Percentiles rank a stretch among this genome's conserved stretches.
phyloP scores from a whole-genome alignment of 2,888 invertebrate genomes.

The Lasioglossum pauxillum region DNA sequence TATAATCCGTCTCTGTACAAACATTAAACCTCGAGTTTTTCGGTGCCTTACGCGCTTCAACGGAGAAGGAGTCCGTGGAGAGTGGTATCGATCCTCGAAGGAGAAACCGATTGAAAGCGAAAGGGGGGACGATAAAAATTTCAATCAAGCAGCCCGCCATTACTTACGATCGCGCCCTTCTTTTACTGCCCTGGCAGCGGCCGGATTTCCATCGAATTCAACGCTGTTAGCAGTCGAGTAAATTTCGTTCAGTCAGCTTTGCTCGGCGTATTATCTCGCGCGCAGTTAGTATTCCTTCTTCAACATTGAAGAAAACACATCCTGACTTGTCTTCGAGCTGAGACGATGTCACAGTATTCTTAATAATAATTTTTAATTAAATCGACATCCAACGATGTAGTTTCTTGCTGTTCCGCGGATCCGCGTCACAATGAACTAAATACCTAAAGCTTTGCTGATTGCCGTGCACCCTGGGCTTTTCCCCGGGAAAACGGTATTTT shows the following conservation, averaged over 20 bases:
- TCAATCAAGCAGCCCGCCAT: constrained; percentile 53
- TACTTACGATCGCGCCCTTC: constrained; percentile 29
- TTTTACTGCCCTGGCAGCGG: constrained; percentile 47
- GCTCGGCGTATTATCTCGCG: background rate
- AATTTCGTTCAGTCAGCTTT: background rate
- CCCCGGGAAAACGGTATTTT: constrained; percentile 21
- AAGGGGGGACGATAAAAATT: constrained; percentile 65
- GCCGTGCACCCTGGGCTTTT: background rate
- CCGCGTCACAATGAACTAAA: background rate
- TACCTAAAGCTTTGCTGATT: background rate
- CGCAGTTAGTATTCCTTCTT: too few relatives aligned
- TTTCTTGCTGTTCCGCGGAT: too few relatives aligned
- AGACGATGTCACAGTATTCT: too few relatives aligned
- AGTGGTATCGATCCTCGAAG: constrained; percentile 44
- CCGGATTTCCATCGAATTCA: constrained; percentile 43
- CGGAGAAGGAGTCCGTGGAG: constrained; percentile 4
- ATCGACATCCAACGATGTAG: too few relatives aligned
- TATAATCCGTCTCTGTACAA: constrained; percentile 55
- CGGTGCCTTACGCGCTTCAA: background rate
- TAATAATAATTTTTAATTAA: too few relatives aligned
- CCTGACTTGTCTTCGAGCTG: too few relatives aligned
- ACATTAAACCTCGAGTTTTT: constrained; percentile 57
- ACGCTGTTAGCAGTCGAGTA: constrained; percentile 11
- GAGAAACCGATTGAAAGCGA: constrained; percentile 51
- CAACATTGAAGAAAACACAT: too few relatives aligned